Evolutionary conservation across 2,113 vertebrate species (phyloP).

Genomic region (Ictalurus furcatus): DNA sequence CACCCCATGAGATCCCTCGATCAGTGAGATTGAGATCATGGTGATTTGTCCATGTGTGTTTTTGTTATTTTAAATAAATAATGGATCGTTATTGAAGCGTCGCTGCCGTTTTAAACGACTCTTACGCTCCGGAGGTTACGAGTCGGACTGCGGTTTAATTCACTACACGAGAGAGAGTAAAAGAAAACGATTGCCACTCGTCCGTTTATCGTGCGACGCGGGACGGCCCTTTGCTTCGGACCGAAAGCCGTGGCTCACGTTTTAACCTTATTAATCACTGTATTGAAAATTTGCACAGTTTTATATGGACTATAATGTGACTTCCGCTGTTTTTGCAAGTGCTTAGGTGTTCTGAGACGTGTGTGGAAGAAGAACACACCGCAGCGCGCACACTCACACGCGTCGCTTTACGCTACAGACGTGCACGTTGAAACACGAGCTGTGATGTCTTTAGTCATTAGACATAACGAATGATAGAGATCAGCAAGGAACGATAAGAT

Average conservation of each 20-base stretch:
- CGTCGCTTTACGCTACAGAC: background rate
- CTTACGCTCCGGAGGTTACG: background rate
- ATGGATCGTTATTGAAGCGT: background rate
- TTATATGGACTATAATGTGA: slow-evolving; percentile 72
- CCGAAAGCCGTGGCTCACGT: slow-evolving; percentile 71
- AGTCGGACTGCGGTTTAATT: background rate
- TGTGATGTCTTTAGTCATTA: background rate
- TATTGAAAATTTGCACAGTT: slow-evolving; percentile 92
- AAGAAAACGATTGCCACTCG: no score
- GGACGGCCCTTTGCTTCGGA: slow-evolving; percentile 66
- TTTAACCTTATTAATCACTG: slow-evolving; percentile 89
- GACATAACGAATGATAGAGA: background rate
- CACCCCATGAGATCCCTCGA: background rate
- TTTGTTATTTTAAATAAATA: background rate
- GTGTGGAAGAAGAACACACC: background rate
- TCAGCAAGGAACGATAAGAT: background rate
- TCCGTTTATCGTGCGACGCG: slow-evolving; percentile 51
- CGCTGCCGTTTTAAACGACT: background rate
- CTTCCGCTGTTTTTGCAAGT: slow-evolving; percentile 77
- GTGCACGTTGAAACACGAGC: background rate
- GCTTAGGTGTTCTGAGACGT: slow-evolving; percentile 21
- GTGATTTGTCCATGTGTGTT: background rate
- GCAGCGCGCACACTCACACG: background rate
- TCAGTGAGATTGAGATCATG: background rate
- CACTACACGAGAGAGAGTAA: background rate